phyloP scores from a whole-genome alignment of 2,888 invertebrate species.

The Unio delphinus region DNA sequence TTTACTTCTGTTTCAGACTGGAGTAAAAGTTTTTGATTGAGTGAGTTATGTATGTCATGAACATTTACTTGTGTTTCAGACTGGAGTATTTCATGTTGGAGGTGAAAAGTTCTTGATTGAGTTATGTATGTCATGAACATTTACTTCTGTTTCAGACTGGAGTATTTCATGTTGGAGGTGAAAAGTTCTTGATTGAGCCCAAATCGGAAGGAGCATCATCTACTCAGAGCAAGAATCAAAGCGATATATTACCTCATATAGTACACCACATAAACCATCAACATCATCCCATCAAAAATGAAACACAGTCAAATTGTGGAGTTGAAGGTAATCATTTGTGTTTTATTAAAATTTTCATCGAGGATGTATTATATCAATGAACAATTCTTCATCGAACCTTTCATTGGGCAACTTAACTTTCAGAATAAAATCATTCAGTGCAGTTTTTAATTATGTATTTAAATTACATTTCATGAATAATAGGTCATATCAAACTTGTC shows the following conservation, averaged over 20 bases:
- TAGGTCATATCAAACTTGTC: too few relatives aligned
- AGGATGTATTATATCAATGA: not conserved
- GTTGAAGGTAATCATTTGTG: slow-evolving; percentile 20
- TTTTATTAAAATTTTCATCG: slow-evolving; percentile 4
- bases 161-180: slow-evolving; percentile 42
- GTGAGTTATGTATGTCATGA: not conserved
- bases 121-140: too few relatives aligned
- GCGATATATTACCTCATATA: slow-evolving; percentile 34
- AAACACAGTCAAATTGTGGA: slow-evolving; percentile 20
- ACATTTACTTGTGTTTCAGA: slow-evolving; percentile 40
- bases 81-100: slow-evolving; percentile 43
- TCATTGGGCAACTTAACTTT: too few relatives aligned
- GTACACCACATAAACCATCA: slow-evolving; percentile 34
- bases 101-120: slow-evolving; percentile 53
- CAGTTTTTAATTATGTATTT: too few relatives aligned
- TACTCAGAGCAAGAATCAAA: slow-evolving; percentile 28
- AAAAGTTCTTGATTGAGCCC: slow-evolving; percentile 53
- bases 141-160: slow-evolving; percentile 48
- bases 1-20: slow-evolving; percentile 46
- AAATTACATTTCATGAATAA: too few relatives aligned
- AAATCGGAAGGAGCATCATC: slow-evolving; percentile 23
- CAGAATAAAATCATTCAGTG: too few relatives aligned
- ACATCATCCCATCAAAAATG: slow-evolving; percentile 24
- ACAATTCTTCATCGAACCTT: too few relatives aligned
- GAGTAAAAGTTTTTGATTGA: slow-evolving; percentile 51